Conservation (phyloP, 2,113 vertebrate genomes). For the Pituophis catenifer region DNA sequence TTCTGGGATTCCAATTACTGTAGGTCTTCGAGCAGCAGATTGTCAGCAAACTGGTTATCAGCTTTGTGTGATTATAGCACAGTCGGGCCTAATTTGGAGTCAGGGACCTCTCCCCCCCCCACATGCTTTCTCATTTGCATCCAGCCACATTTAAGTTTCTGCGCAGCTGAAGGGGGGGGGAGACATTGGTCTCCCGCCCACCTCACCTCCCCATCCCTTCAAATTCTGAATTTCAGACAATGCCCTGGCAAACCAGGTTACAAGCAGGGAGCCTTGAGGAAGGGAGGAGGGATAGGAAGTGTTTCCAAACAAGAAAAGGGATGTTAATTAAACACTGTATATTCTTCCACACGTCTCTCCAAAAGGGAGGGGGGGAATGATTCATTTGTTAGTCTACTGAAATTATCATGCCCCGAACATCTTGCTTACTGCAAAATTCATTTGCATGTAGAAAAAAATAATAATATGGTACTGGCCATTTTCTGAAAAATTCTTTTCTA, state of each 20-base stretch:
- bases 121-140: conserved; percentile 50
- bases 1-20: conserved; percentile 52
- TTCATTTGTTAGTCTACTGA: conserved; percentile 49
- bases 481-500: neutral
- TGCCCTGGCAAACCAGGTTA: neutral
- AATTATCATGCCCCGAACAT: conserved; percentile 39
- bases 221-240: conserved; percentile 17
- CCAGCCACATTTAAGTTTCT: conserved; percentile 42
- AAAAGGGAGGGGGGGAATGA: neutral
- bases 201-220: conserved; percentile 20
- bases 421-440: conserved; percentile 33
- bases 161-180: conserved; percentile 6
- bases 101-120: conserved; percentile 23
- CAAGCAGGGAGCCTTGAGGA: neutral
- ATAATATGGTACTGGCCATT: conserved; percentile 38
- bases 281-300: neutral
- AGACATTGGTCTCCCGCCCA: conserved; percentile 13
- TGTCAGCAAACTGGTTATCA: conserved; percentile 47
- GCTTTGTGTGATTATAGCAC: conserved; percentile 36
- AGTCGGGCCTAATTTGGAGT: conserved; percentile 52
- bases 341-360: neutral
- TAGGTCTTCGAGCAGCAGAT: conserved; percentile 52
- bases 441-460: conserved; percentile 18
- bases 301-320: conserved; percentile 29
- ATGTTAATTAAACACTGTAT: conserved; percentile 44